Evolutionary conservation across 2,888 invertebrate genomes (phyloP), one percentile per base, ranked within the genome.

Genomic region (Lucinisca nassula): DNA sequence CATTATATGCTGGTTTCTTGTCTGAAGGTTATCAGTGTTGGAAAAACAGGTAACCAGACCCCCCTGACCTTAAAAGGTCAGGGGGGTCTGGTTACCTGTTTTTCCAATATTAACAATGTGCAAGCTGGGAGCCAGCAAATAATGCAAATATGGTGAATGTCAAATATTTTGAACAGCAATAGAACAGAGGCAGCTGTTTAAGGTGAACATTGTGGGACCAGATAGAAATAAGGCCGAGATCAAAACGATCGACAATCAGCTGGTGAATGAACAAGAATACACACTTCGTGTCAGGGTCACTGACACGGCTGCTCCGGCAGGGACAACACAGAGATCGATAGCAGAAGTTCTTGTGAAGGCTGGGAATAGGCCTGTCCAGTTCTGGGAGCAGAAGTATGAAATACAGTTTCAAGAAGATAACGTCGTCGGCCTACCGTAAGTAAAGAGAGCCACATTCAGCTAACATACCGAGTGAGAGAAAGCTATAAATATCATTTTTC

Each of bases 321-420:
- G 79, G 0, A 58, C 77, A 0, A 24, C 77, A 0, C 86, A 89
- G 77, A 51, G 73, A 17, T 61, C 79, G 4, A 45, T 35, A 8
- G 85, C 89, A 4, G 76, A 76, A 24, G 83, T 90, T n/a, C 30
- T 45, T 30, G 80, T 90, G 30, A 58, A 61, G 30, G 90, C 79
- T 12, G 90, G 90, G 8, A 10, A n/a, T 1, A 30, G 83, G n/a
- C 12, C 40, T 4, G 85, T 85, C 17, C 85, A 85, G 74, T 90
- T 90, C 38, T 78, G 61, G 51, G 32, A 85, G 55, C 21, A 38
- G 27, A 35, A 27, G 0, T 84, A 83, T 61, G 35, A 37, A 3
- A 58, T 87, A 35, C 24, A 75, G 27, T 87, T 90, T 58, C 85
- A 85, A 38, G 90, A 90, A 45, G 55, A 76, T 2, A 90, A 87